Evolutionary conservation across 2,113 vertebrate species (phyloP).

Genomic region (Lasiurus cinereus): DNA sequence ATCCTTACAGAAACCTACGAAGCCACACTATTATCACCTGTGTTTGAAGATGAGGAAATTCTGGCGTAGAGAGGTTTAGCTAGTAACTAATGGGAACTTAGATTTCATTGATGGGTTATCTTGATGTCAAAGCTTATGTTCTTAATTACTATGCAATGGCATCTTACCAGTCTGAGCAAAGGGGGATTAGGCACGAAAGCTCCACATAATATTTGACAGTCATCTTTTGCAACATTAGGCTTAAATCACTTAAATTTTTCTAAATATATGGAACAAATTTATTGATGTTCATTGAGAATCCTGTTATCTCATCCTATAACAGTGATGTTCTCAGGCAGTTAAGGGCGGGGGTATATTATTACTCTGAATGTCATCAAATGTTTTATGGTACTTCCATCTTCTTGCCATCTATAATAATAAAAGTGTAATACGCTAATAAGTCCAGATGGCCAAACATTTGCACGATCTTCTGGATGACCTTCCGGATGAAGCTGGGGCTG

Average conservation of each 20-base stretch:
- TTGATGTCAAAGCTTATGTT: constrained; percentile 34
- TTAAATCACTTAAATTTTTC: constrained; percentile 21
- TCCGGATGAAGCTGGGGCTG: too few species aligned
- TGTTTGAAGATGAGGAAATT: neutral
- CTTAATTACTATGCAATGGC: neutral
- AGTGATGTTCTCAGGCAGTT: neutral
- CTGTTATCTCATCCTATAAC: neutral
- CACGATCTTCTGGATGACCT: too few species aligned
- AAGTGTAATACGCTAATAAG: too few species aligned
- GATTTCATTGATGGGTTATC: neutral
- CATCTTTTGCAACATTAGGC: neutral
- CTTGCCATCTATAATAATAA: neutral
- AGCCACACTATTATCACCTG: neutral
- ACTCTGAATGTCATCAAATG: neutral
- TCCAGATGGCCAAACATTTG: too few species aligned
- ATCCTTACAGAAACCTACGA: neutral
- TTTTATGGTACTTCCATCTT: constrained; percentile 15
- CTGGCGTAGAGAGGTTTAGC: neutral
- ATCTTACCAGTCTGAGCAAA: neutral
- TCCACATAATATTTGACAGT: neutral
- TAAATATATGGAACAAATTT: neutral
- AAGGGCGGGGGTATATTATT: neutral
- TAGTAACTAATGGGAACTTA: neutral
- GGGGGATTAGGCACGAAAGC: neutral
- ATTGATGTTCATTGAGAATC: neutral